phyloP scores from a whole-genome alignment of 2,888 invertebrate genomes.

The Limnephilus rhombicus region DNA sequence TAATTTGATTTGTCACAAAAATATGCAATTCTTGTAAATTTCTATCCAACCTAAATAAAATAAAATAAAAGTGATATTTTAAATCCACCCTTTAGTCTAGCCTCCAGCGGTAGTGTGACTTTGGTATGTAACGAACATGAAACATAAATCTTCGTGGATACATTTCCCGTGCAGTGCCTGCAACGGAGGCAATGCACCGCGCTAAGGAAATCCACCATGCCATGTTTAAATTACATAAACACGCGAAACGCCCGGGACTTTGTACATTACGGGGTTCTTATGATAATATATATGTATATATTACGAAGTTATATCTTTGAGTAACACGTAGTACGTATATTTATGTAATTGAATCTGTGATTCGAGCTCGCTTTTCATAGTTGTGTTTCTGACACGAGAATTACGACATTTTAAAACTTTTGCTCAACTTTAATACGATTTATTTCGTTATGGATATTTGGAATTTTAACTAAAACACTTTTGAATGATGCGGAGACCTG shows the following conservation, averaged over 20 bases:
- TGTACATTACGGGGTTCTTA: not conserved
- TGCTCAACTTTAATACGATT: not conserved
- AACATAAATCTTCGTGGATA: not conserved
- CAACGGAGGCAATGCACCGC: not conserved
- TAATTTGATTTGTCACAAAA: conserved; percentile 57
- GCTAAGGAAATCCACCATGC: not conserved
- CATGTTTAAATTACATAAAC: not conserved
- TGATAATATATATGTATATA: not conserved
- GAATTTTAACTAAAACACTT: not conserved
- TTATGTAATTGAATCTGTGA: conserved; percentile 13
- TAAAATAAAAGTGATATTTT: not conserved
- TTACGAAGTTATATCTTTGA: not conserved
- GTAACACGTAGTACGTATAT: not conserved
- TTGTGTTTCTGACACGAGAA: not conserved
- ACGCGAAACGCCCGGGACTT: not conserved
- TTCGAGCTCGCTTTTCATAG: not conserved
- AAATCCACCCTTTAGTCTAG: not conserved
- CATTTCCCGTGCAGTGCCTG: not conserved
- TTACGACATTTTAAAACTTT: not conserved
- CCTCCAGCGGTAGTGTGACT: not conserved
- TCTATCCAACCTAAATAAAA: conserved; percentile 30
- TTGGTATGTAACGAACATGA: not conserved
- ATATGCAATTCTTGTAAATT: conserved; percentile 55
- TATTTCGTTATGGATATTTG: not conserved
- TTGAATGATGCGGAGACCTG: not conserved